Conservation (phyloP, 1,140 invertebrate species). For the Drosophila fuyamai region DNA sequence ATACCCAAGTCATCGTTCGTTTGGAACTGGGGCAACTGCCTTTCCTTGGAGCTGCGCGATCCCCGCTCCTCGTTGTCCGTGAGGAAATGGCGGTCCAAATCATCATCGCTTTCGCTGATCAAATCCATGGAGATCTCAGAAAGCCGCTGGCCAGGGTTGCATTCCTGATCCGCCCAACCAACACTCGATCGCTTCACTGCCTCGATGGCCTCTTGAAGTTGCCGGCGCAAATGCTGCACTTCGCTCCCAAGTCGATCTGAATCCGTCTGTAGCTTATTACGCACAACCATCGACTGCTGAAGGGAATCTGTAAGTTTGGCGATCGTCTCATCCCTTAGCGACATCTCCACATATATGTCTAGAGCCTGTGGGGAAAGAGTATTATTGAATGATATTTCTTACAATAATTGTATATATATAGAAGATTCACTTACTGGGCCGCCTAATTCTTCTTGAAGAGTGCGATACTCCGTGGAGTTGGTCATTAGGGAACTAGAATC, state of each 20-base stretch:
- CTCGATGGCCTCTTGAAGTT: conserved; percentile 86
- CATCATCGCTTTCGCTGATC: conserved; percentile 82
- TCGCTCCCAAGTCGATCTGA: conserved; percentile 87
- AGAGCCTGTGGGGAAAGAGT: conserved; percentile 85
- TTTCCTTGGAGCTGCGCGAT: conserved; percentile 69
- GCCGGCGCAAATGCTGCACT: conserved; percentile 87
- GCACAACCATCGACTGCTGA: conserved; percentile 86
- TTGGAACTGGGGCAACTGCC: conserved; percentile 75
- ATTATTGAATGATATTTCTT: background rate
- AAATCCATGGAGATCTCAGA: conserved; percentile 83
- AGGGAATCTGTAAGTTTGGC: conserved; percentile 87
- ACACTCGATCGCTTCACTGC: conserved; percentile 71
- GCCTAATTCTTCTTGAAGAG: conserved; percentile 85
- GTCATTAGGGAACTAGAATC: conserved; percentile 83
- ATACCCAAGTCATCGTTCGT: conserved; percentile 60
- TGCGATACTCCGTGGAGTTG: conserved; percentile 85
- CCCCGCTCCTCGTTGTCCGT: conserved; percentile 74
- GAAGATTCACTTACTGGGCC: conserved; percentile 62
- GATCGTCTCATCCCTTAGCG: conserved; percentile 87
- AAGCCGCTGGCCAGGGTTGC: conserved; percentile 65
- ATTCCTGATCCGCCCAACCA: conserved; percentile 80
- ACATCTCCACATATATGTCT: conserved; percentile 87
- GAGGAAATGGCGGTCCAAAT: conserved; percentile 69
- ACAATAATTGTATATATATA: background rate
- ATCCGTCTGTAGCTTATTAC: conserved; percentile 87